A percentile compares a stretch with the other conserved stretches of the same genome.
phyloP scores from a whole-genome alignment of 2,797 vertebrate genomes.

The Dromococcyx pavoninus region DNA sequence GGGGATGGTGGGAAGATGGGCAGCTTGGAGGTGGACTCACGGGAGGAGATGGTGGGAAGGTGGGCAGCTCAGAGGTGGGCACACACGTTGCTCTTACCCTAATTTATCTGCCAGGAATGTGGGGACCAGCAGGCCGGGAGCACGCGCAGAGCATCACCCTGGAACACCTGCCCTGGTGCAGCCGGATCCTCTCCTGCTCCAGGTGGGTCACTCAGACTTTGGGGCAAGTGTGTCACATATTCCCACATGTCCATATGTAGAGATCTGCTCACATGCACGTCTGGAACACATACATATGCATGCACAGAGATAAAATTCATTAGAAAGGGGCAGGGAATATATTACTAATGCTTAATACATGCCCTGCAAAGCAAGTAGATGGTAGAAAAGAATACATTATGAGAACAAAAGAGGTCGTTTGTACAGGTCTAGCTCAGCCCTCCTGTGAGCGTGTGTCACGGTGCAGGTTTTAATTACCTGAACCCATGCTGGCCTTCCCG shows the following conservation, averaged over 20 bases:
- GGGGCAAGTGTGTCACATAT: background rate
- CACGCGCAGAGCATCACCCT: background rate
- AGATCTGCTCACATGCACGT: background rate
- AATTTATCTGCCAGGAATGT: rapidly evolving
- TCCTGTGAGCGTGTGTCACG: background rate
- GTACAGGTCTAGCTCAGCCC: background rate
- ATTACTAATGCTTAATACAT: background rate
- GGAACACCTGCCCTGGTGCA: background rate
- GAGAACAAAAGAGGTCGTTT: conserved; percentile 25
- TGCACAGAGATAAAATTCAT: background rate
- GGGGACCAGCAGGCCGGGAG: background rate
- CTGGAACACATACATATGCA: background rate
- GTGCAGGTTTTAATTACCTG: background rate
- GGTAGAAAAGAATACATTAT: background rate
- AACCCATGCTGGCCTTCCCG: background rate
- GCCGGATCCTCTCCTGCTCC: background rate
- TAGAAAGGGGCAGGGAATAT: background rate
- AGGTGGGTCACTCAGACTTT: background rate
- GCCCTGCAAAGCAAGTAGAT: background rate
- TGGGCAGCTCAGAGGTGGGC: background rate
- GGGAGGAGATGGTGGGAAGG: background rate
- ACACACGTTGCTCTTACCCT: background rate
- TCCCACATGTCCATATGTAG: rapidly evolving
- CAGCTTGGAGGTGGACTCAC: background rate
- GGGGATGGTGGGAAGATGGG: background rate